Percentiles rank a stretch among this genome's conserved stretches.
phyloP scores from a whole-genome alignment of 2,888 invertebrate species.

The Halictus quadricinctus region DNA sequence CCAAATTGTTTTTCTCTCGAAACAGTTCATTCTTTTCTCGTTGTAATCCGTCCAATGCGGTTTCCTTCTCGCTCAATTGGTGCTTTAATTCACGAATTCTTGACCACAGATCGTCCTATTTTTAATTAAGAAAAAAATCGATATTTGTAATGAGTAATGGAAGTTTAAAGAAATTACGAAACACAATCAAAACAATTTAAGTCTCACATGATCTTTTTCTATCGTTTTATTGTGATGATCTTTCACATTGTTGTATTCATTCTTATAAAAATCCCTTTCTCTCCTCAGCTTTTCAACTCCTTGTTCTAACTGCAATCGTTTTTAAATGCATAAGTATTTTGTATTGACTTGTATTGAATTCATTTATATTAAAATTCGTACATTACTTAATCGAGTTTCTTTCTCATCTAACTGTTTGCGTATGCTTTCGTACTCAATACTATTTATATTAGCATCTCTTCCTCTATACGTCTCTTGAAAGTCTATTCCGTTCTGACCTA shows the following conservation, averaged over 20 bases:
- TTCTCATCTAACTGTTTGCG: slow-evolving; percentile 62
- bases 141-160: neutral
- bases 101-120: slow-evolving; percentile 64
- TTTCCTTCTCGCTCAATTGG: slow-evolving; percentile 81
- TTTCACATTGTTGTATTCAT: slow-evolving; percentile 82
- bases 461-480: slow-evolving; percentile 14
- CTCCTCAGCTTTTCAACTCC: slow-evolving; percentile 79
- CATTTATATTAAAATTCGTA: slow-evolving; percentile 48
- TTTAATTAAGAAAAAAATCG: neutral
- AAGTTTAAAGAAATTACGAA: slow-evolving; percentile 19
- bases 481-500: slow-evolving; percentile 32
- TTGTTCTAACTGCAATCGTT: slow-evolving; percentile 70
- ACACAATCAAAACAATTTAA: slow-evolving; percentile 13
- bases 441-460: slow-evolving; percentile 24
- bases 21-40: slow-evolving; percentile 81
- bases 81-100: slow-evolving; percentile 76
- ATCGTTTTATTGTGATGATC: slow-evolving; percentile 79
- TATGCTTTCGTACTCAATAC: slow-evolving; percentile 32
- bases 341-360: neutral
- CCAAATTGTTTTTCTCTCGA: slow-evolving; percentile 82
- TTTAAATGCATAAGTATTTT: slow-evolving; percentile 1
- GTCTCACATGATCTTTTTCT: slow-evolving; percentile 77
- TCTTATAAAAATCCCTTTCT: slow-evolving; percentile 84
- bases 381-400: slow-evolving; percentile 67
- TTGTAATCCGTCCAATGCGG: slow-evolving; percentile 79